phyloP scores from a whole-genome alignment of 2,113 vertebrate species.

The Xiphophorus hellerii region DNA sequence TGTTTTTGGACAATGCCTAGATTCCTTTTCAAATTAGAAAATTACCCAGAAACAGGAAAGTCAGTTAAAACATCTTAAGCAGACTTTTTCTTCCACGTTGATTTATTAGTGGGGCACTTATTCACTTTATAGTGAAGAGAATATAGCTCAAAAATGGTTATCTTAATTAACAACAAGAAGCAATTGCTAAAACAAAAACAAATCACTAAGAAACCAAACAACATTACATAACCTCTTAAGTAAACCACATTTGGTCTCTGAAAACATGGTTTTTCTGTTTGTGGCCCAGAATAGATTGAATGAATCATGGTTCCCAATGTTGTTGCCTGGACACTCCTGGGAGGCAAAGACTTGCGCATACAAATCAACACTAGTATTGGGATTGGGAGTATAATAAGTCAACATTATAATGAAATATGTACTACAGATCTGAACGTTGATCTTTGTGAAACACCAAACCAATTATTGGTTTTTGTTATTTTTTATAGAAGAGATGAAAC shows the following conservation, averaged over 20 bases:
- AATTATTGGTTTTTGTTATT: background rate
- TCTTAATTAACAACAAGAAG: background rate
- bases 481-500: background rate
- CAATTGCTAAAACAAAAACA: background rate
- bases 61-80: background rate
- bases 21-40: background rate
- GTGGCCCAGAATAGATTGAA: background rate
- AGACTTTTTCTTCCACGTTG: background rate
- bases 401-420: background rate
- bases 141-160: background rate
- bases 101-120: no score
- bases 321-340: background rate
- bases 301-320: background rate
- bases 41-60: background rate
- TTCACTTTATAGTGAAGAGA: background rate
- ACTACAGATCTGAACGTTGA: background rate
- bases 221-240: background rate
- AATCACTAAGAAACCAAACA: background rate
- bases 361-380: background rate
- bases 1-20: background rate
- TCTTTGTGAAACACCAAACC: background rate
- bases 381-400: background rate
- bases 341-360: background rate
- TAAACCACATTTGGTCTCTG: background rate
- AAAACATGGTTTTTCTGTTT: background rate